Evolutionary conservation across 2,797 vertebrate genomes (phyloP).

Genomic region (Margarornis squamiger): DNA sequence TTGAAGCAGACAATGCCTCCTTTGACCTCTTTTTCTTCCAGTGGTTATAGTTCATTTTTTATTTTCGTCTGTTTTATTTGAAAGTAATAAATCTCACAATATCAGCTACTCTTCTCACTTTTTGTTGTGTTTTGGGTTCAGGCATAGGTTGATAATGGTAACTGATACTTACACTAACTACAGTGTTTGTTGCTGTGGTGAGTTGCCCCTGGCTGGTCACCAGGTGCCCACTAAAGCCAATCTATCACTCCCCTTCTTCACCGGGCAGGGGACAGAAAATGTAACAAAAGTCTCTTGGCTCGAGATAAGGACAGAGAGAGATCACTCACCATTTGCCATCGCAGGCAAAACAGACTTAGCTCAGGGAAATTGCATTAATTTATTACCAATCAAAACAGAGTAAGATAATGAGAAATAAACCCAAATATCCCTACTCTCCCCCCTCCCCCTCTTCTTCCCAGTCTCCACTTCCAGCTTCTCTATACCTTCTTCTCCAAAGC

Average conservation of each 20-base stretch:
- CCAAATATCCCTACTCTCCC: neutral
- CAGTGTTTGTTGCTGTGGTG: neutral
- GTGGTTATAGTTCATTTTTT: neutral
- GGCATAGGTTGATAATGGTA: neutral
- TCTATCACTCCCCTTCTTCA: neutral
- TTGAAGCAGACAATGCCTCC: neutral
- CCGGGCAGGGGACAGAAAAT: neutral
- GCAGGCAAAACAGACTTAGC: neutral
- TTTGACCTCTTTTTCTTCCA: neutral
- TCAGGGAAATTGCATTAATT: neutral
- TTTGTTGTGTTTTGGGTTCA: neutral
- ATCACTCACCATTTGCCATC: neutral
- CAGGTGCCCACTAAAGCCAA: neutral
- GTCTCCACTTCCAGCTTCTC: fast-evolving
- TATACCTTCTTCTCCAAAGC: neutral
- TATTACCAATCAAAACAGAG: neutral
- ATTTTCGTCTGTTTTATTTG: neutral
- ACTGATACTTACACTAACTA: neutral
- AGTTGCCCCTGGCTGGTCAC: neutral
- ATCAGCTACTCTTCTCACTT: neutral
- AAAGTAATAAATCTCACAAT: neutral
- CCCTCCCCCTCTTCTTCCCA: neutral
- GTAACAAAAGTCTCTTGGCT: neutral
- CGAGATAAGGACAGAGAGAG: neutral
- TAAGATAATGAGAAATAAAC: neutral